These are phyloP conservation scores for Glyptemys insculpta DNA, from an alignment of 2,797 vertebrate genomes.

Conservation along the genomic window DNA sequence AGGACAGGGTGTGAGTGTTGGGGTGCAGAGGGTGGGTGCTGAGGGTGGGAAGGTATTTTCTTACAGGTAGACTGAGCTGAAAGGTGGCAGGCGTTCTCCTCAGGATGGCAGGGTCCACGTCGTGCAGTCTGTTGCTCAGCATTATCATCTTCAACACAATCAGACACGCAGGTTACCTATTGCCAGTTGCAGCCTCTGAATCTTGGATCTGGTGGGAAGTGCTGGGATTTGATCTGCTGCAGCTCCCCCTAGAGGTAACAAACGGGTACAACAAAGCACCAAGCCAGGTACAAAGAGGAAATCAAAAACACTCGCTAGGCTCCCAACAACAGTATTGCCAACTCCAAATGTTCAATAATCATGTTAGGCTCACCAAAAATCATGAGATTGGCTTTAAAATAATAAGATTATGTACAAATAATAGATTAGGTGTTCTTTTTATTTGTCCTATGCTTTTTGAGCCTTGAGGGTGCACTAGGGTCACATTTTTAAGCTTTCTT, in stretches of 20 bases:
- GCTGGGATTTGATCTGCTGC: background rate
- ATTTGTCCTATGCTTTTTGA: background rate
- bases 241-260: background rate
- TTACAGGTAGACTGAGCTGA: constrained; percentile 84
- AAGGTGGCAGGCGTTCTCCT: constrained; percentile 86
- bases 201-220: background rate
- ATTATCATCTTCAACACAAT: constrained; percentile 83
- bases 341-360: background rate
- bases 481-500: background rate
- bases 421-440: background rate
- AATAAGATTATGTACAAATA: background rate
- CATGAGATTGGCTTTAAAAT: background rate
- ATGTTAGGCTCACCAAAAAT: background rate
- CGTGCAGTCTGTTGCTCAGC: constrained; percentile 87
- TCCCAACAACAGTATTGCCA: background rate
- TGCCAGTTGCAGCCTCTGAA: too few relatives aligned
- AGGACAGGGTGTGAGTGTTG: background rate
- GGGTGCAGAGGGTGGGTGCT: too few relatives aligned
- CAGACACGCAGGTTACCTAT: too few relatives aligned
- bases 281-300: too few relatives aligned
- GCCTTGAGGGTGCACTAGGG: background rate
- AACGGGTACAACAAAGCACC: too few relatives aligned
- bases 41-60: background rate
- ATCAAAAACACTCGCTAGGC: too few relatives aligned
- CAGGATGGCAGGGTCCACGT: constrained; percentile 86